Conservation (phyloP, 2,888 invertebrate species). For the Netelia virgata region DNA sequence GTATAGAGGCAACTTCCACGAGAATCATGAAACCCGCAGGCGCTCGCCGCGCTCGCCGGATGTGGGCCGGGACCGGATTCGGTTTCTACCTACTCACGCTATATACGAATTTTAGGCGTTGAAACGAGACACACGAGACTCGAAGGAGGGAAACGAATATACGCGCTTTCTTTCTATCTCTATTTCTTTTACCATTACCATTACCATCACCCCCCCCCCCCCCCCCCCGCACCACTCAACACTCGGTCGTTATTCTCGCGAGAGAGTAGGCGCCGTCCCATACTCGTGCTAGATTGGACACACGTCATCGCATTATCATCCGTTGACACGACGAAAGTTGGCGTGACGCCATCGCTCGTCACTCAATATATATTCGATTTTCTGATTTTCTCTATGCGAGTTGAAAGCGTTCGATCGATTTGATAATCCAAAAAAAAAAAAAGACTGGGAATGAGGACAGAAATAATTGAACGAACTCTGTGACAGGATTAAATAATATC, state of each 20-base stretch:
- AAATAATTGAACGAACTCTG: too few species aligned
- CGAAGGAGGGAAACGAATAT: neutral
- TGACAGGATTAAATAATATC: too few species aligned
- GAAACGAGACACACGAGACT: constrained; percentile 51
- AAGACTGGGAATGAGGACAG: neutral
- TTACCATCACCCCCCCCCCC: neutral
- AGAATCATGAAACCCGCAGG: constrained; percentile 31
- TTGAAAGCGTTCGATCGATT: neutral
- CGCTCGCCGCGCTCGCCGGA: constrained; percentile 70
- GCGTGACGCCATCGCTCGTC: neutral
- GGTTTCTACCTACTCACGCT: constrained; percentile 75
- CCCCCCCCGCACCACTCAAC: too few species aligned
- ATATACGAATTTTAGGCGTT: constrained; percentile 73
- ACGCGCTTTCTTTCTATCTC: neutral
- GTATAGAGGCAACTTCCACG: constrained; percentile 78
- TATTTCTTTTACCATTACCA: neutral
- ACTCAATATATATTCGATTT: neutral
- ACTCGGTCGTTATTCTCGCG: neutral
- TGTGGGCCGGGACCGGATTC: constrained; percentile 79
- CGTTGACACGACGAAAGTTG: constrained; percentile 44
- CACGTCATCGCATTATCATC: constrained; percentile 74
- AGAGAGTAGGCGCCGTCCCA: constrained; percentile 67
- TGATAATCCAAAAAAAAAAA: neutral
- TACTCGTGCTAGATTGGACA: constrained; percentile 47
- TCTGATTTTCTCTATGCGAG: neutral